Conservation (phyloP, 2,113 vertebrate species). For the Todiramphus chloris region DNA sequence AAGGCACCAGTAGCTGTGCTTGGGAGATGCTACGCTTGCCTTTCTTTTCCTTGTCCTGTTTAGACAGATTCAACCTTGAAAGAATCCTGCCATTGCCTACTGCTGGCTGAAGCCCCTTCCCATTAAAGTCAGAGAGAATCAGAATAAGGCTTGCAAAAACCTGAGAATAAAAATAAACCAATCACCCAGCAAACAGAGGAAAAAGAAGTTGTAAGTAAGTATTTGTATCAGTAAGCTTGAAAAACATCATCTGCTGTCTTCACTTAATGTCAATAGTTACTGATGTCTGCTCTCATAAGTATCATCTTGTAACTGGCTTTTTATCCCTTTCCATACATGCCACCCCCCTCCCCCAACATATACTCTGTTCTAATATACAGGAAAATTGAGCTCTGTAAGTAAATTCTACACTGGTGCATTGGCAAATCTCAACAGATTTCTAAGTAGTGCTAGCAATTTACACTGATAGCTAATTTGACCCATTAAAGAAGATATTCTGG, state of each 20-base stretch:
- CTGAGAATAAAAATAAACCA: conserved; percentile 35
- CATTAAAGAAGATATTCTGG: conserved; percentile 35
- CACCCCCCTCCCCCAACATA: not conserved
- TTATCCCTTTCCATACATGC: not conserved
- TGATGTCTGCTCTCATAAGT: conserved; percentile 33
- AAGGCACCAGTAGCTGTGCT: not conserved
- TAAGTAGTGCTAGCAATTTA: not conserved
- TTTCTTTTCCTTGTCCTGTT: not conserved
- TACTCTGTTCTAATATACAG: not conserved
- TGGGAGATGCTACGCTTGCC: not conserved
- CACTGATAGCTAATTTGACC: not conserved
- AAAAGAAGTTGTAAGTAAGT: conserved; percentile 31
- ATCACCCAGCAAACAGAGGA: not conserved
- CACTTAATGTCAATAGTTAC: conserved; percentile 43
- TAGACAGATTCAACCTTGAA: not conserved
- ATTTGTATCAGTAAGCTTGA: conserved; percentile 53
- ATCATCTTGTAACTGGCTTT: conserved; percentile 23
- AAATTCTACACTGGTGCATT: not conserved
- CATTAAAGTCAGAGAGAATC: conserved; percentile 32
- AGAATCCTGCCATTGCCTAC: not conserved
- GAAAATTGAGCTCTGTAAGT: not conserved
- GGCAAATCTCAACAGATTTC: not conserved
- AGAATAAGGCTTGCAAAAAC: not conserved
- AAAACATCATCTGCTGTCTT: conserved; percentile 49
- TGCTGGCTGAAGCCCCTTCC: not conserved